Evolutionary conservation across 2,113 vertebrate species (phyloP).

Genomic region (Macroglossus sobrinus): DNA sequence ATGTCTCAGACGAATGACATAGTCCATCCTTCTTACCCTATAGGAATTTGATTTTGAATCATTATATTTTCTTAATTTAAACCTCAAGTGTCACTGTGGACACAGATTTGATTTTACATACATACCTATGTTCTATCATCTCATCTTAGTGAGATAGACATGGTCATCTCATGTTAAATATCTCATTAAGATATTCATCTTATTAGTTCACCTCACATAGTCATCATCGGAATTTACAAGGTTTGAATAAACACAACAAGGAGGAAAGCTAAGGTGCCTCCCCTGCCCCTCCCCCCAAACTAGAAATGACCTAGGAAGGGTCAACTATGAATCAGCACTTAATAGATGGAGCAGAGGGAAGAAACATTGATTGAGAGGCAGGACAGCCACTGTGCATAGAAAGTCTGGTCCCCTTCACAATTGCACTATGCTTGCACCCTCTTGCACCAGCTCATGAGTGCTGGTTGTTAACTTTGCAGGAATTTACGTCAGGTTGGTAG

Average conservation of each 20-base stretch:
- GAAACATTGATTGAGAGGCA: rapidly evolving
- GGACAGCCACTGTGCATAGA: rapidly evolving
- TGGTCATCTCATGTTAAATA: rapidly evolving
- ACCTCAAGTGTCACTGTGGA: neutral
- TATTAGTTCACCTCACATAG: neutral
- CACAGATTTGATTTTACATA: neutral
- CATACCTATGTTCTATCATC: neutral
- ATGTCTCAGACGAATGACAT: neutral
- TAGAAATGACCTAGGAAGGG: neutral
- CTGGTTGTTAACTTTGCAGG: neutral
- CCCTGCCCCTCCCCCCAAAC: too few relatives aligned
- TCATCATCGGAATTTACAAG: neutral
- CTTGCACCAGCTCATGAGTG: neutral
- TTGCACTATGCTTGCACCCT: rapidly evolving
- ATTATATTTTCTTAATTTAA: neutral
- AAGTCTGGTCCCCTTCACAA: neutral
- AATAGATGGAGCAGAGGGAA: neutral
- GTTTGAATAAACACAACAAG: neutral
- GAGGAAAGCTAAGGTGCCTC: neutral
- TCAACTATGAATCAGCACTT: rapidly evolving
- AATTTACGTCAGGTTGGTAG: neutral
- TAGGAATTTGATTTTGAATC: neutral
- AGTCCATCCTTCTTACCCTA: neutral
- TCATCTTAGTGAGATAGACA: neutral
- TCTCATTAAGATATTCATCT: neutral